These are phyloP conservation scores for Charanyca ferruginea DNA, from an alignment of 2,888 invertebrate species.

Conservation along the genomic window DNA sequence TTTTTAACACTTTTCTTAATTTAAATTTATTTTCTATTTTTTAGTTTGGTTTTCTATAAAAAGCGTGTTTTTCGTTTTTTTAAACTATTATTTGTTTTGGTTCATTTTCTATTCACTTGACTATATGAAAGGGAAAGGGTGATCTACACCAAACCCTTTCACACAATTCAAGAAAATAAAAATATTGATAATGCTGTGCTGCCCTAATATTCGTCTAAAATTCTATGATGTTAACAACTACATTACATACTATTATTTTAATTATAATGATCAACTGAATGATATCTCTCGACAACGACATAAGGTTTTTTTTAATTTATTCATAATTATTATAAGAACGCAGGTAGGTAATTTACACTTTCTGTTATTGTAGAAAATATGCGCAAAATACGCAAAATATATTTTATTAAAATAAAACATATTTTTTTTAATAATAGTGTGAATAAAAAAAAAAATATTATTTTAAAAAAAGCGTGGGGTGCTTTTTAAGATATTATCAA, in stretches of 20 bases:
- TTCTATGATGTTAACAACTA: background rate
- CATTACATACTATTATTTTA: background rate
- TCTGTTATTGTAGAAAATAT: background rate
- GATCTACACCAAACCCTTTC: background rate
- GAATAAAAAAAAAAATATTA: no score
- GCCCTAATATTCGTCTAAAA: background rate
- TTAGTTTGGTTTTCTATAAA: no score
- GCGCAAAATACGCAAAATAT: no score
- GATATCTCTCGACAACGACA: background rate
- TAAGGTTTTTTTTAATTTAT: background rate
- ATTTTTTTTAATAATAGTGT: no score
- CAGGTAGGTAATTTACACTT: conserved; percentile 7
- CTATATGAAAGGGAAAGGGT: background rate
- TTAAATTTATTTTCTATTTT: no score
- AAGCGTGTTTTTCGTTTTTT: no score
- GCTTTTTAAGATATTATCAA: no score
- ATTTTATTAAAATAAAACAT: no score
- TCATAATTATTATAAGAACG: background rate
- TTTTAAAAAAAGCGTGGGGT: no score
- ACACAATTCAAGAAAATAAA: background rate
- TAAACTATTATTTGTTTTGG: no score
- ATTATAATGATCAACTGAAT: background rate
- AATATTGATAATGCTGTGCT: background rate
- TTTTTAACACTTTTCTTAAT: no score
- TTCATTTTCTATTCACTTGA: background rate